Evolutionary conservation across 2,888 invertebrate species (phyloP).

Genomic region (Apomyelois bistriatella): DNA sequence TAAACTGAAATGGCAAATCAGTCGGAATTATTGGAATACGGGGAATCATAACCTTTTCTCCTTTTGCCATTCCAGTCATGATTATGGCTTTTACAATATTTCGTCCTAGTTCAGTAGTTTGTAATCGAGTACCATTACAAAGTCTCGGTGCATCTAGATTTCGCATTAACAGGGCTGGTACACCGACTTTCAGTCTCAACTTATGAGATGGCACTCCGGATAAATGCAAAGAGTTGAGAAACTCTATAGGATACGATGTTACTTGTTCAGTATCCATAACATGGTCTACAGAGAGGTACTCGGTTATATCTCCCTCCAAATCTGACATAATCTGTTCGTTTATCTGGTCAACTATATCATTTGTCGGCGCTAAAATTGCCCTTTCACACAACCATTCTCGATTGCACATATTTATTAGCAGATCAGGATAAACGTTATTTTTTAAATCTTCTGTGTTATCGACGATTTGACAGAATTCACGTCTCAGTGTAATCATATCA

Average conservation of each 20-base stretch:
- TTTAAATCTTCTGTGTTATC: constrained; percentile 21
- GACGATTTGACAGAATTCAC: constrained; percentile 23
- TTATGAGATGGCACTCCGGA: constrained; percentile 29
- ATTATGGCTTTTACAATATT: constrained; percentile 25
- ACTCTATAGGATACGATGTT: constrained; percentile 20
- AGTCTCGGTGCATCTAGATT: constrained; percentile 28
- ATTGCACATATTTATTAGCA: constrained; percentile 22
- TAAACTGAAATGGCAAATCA: constrained; percentile 16
- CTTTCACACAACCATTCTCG: constrained; percentile 27
- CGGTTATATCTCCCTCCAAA: constrained; percentile 20
- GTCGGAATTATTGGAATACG: constrained; percentile 23
- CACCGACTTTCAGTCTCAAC: constrained; percentile 28
- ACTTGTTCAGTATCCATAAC: constrained; percentile 21
- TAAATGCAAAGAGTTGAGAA: constrained; percentile 27
- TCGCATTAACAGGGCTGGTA: constrained; percentile 29
- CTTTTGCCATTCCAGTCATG: constrained; percentile 22
- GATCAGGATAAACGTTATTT: constrained; percentile 21
- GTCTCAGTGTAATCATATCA: constrained; percentile 23
- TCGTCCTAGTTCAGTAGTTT: constrained; percentile 17
- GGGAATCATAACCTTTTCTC: constrained; percentile 25
- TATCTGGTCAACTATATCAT: constrained; percentile 19
- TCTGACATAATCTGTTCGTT: constrained; percentile 22
- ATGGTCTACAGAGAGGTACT: constrained; percentile 21
- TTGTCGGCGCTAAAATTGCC: constrained; percentile 27
- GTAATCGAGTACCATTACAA: constrained; percentile 22